Evolutionary conservation across 2,113 vertebrate species (phyloP).

Genomic region (Prietella phreatophila): DNA sequence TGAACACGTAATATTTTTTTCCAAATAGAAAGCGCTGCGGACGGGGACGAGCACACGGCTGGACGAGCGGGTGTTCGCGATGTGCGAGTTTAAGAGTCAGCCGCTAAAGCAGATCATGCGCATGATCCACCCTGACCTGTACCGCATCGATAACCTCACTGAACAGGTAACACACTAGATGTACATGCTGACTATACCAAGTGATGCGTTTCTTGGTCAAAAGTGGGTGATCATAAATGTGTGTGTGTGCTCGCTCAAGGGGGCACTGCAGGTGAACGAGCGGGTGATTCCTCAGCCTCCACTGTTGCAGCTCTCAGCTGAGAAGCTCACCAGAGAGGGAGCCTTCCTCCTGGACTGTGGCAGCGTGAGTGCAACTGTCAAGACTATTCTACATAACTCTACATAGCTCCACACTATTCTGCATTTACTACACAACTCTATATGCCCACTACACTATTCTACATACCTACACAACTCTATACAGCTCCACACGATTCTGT

Average conservation of each 20-base stretch:
- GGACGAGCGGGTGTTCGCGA: constrained; percentile 92
- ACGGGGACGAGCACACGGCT: constrained; percentile 89
- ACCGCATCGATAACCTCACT: constrained; percentile 88
- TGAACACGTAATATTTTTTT: not conserved
- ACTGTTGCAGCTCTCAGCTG: constrained; percentile 86
- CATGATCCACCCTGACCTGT: constrained; percentile 90
- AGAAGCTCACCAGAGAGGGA: constrained; percentile 87
- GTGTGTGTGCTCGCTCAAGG: constrained; percentile 66
- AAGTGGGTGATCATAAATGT: not conserved
- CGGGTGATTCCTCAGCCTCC: constrained; percentile 86
- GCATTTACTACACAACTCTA: not conserved
- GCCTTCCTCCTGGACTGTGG: constrained; percentile 96
- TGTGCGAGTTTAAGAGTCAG: constrained; percentile 96
- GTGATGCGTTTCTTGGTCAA: not conserved
- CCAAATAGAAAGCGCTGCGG: constrained; percentile 87
- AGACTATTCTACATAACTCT: not conserved
- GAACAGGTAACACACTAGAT: constrained; percentile 81
- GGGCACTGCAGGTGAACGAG: constrained; percentile 87
- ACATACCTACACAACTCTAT: not conserved
- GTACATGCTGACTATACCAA: not conserved
- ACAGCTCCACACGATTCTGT: not conserved
- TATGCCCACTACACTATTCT: not conserved
- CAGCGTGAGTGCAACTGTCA: constrained; percentile 73
- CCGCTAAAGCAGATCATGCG: constrained; percentile 90
- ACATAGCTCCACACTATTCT: not conserved